These are phyloP conservation scores for Zelostemma sp. DNA, from an alignment of 1,140 invertebrate species.

Conservation along the genomic window DNA sequence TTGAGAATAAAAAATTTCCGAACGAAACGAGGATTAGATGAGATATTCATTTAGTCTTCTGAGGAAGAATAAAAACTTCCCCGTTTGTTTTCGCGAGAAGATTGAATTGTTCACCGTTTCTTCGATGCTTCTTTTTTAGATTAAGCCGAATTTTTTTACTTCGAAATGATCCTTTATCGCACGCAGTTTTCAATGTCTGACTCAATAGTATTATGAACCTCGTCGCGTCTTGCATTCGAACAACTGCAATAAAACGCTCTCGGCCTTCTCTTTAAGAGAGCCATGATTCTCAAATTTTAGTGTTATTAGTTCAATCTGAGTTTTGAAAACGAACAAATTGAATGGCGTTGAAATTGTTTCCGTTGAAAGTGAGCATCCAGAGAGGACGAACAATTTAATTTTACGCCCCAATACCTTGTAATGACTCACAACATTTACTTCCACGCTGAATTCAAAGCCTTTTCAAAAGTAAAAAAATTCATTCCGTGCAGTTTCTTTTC, in stretches of 20 bases:
- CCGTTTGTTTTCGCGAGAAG: too few relatives aligned
- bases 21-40: too few relatives aligned
- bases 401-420: constrained; percentile 20
- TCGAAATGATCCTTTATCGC: too few relatives aligned
- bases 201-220: constrained; percentile 24
- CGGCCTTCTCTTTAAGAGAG: constrained; percentile 20
- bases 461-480: neutral
- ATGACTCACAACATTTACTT: constrained; percentile 1
- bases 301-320: constrained; percentile 35
- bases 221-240: constrained; percentile 19
- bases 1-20: neutral
- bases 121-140: too few relatives aligned
- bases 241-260: constrained; percentile 26
- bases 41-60: too few relatives aligned
- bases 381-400: constrained; percentile 15
- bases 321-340: constrained; percentile 35
- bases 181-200: constrained; percentile 23
- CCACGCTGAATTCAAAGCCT: neutral
- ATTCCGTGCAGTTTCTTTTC: too few relatives aligned
- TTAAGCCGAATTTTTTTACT: too few relatives aligned
- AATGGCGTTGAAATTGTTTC: constrained; percentile 20
- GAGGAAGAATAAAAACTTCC: too few relatives aligned
- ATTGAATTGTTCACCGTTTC: too few relatives aligned
- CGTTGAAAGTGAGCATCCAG: constrained; percentile 18
- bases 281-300: constrained; percentile 37